Evolutionary conservation across 2,113 vertebrate genomes (phyloP), one percentile per base, ranked within the genome.

Genomic region (Myocastor coypus): DNA sequence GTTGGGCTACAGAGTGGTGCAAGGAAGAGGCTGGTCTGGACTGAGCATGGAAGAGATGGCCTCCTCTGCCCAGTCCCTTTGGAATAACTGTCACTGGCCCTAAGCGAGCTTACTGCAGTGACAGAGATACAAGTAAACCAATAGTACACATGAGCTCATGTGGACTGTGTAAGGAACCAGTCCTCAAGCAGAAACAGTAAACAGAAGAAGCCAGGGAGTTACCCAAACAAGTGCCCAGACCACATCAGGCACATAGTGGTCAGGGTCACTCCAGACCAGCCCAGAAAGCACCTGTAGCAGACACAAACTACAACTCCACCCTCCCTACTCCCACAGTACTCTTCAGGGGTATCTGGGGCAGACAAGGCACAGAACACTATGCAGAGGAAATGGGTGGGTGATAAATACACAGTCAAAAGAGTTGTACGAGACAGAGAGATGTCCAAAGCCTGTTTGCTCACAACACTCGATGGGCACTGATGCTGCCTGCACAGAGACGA

Each of bases 391-490:
- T n/a, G 55, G n/a, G 24, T 52, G 52, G n/a, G 20, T 52, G 64
- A 85, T 61, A 92, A 68, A 94, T 28, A 87, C 50, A 75, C 42
- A 95, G 63, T 91, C 64, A 80, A 85, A 59, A 52, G 24, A 69
- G n/a, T 61, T 30, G 3, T 71, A 87, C 73, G 68, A 94, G 64
- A 95, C 42, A 83, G 46, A 92, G 73, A 95, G 63, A 50, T 40
- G 81, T 87, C 71, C 87, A 78, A 82, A 83, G 97, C 84, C 80
- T 82, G 42, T 96, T 97, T 96, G 95, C 99, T 99, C 97, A 99
- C 99, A 99, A 98, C 99, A 99, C 97, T 99, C 99, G 26, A 99
- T 99, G 96, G 99, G 99, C 96, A 99, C 97, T 0, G 99, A 99
- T 24, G 99, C 99, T 0, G 98, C 98, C 98, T 99, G 99, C 95